phyloP scores from a whole-genome alignment of 2,797 vertebrate species.

The Enteromius trimaculatus region DNA sequence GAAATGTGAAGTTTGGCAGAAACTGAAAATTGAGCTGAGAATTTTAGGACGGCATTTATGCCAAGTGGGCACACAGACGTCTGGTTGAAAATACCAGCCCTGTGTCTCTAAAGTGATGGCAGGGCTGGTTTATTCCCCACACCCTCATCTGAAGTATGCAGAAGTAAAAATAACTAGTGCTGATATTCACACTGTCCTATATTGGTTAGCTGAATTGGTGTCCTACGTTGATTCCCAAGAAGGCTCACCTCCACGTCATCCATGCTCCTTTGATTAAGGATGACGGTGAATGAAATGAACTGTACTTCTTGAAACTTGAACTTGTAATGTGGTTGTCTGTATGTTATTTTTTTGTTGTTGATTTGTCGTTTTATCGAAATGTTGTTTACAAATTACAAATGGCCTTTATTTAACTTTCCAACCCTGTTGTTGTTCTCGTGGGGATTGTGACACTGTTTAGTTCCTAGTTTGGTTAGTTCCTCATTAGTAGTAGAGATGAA shows the following conservation, averaged over 20 bases:
- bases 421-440: slow-evolving; percentile 1
- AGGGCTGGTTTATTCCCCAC: slow-evolving; percentile 38
- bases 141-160: slow-evolving; percentile 48
- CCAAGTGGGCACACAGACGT: not conserved
- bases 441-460: not conserved
- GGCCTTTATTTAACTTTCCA: not conserved
- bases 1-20: not conserved
- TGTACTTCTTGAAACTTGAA: not conserved
- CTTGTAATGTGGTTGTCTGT: not conserved
- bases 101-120: slow-evolving; percentile 13
- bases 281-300: not conserved
- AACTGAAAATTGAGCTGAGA: not conserved
- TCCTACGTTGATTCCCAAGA: not conserved
- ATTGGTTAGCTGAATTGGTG: slow-evolving; percentile 34
- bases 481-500: not conserved
- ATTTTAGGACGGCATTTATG: slow-evolving; percentile 2
- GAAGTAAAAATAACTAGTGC: slow-evolving; percentile 65
- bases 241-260: not conserved
- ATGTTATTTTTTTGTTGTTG: not conserved
- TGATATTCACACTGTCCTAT: slow-evolving; percentile 59
- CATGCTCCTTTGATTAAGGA: not conserved
- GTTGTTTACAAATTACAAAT: not conserved
- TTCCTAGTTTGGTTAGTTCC: slow-evolving; percentile 18
- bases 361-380: not conserved
- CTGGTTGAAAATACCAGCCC: slow-evolving; percentile 58